phyloP scores from a whole-genome alignment of 2,797 vertebrate genomes.

The Danio aesculapii region DNA sequence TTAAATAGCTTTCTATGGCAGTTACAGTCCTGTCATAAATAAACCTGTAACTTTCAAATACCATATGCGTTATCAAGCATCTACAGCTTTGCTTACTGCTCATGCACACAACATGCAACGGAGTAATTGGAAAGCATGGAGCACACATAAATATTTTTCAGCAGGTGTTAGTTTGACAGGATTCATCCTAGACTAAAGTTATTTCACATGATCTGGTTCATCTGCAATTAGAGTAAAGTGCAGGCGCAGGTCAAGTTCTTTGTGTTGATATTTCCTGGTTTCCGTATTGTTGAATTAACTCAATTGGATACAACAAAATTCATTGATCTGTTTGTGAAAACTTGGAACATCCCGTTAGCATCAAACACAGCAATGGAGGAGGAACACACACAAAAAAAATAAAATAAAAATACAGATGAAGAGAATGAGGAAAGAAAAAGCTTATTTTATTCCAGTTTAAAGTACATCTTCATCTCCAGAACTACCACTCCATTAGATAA shows the following conservation, averaged over 20 bases:
- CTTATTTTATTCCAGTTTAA: slow-evolving; percentile 56
- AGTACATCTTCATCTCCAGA: slow-evolving; percentile 48
- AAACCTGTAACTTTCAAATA: neutral
- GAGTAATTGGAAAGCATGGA: neutral
- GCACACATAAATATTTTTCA: neutral
- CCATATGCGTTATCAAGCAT: neutral
- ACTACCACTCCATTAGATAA: slow-evolving; percentile 51
- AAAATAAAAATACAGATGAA: slow-evolving; percentile 8
- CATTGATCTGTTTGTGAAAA: slow-evolving; percentile 27
- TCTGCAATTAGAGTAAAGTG: slow-evolving; percentile 53
- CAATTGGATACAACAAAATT: slow-evolving; percentile 64
- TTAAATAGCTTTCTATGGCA: too few relatives aligned
- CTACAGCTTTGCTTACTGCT: neutral
- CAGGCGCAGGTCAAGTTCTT: slow-evolving; percentile 52
- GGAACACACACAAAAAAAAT: slow-evolving; percentile 7
- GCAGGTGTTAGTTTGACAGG: neutral
- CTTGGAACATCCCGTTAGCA: slow-evolving; percentile 10
- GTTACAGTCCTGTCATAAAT: neutral
- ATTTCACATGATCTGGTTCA: slow-evolving; percentile 52
- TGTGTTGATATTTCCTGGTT: slow-evolving; percentile 62
- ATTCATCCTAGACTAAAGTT: slow-evolving; percentile 36
- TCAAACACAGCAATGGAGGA: slow-evolving; percentile 1
- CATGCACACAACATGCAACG: neutral
- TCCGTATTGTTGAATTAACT: slow-evolving; percentile 70
- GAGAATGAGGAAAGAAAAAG: slow-evolving; percentile 49